Percentiles rank a stretch among this genome's conserved stretches.
Evolutionary conservation across 2,113 vertebrate species (phyloP).

Genomic region (Erpornis zantholeuca): DNA sequence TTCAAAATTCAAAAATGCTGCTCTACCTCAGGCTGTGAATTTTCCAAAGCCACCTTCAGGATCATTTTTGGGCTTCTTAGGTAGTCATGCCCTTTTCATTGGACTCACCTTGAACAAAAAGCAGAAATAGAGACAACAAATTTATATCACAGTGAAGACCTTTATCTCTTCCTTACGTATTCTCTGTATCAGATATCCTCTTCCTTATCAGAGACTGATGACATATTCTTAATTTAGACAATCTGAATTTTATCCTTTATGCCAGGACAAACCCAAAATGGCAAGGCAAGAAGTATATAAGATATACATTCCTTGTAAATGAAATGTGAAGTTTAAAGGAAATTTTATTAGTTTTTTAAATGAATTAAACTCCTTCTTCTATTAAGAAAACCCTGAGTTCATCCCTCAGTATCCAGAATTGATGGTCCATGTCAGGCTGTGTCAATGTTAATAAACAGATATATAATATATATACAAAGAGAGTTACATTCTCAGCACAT

Average conservation of each 20-base stretch:
- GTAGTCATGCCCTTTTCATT: background rate
- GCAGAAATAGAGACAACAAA: background rate
- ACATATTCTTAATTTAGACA: background rate
- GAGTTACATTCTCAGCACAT: background rate
- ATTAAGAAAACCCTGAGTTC: background rate
- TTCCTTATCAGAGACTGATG: background rate
- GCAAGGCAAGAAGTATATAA: background rate
- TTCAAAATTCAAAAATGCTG: background rate
- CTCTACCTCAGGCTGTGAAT: background rate
- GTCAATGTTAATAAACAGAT: background rate
- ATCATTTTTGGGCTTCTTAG: background rate
- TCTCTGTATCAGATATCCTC: background rate
- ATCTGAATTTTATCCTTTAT: background rate
- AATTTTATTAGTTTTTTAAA: background rate
- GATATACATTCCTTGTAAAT: background rate
- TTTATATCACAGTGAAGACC: background rate
- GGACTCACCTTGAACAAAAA: background rate
- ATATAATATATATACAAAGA: background rate
- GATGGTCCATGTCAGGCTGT: background rate
- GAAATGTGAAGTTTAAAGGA: background rate
- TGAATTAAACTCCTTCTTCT: background rate
- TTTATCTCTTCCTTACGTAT: background rate
- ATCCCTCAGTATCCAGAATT: background rate
- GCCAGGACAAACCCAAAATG: background rate
- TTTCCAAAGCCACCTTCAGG: background rate